Evolutionary conservation across 2,888 invertebrate genomes (phyloP).

Genomic region (Incurvaria masculella): DNA sequence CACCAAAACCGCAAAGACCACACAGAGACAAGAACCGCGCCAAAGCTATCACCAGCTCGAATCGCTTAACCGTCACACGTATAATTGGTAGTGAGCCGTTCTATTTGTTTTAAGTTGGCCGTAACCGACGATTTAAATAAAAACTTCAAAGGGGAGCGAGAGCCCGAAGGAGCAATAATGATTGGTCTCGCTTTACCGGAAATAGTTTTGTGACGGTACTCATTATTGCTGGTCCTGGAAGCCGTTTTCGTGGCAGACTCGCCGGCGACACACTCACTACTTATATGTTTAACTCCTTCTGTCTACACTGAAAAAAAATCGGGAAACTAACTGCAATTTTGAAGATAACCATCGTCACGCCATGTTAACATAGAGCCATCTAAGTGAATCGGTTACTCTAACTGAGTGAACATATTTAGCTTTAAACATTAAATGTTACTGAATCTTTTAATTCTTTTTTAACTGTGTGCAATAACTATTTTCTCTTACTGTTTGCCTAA

Average conservation of each 20-base stretch:
- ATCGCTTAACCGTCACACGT: slow-evolving; percentile 49
- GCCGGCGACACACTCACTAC: not conserved
- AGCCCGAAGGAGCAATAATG: slow-evolving; percentile 51
- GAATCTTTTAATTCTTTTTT: too few relatives aligned
- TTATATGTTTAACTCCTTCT: too few relatives aligned
- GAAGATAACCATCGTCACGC: too few relatives aligned
- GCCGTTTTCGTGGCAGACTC: slow-evolving; percentile 7
- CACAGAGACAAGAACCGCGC: slow-evolving; percentile 39
- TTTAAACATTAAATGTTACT: too few relatives aligned
- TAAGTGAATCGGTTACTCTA: too few relatives aligned
- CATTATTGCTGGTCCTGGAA: slow-evolving; percentile 46
- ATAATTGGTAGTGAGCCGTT: slow-evolving; percentile 47
- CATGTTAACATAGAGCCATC: too few relatives aligned
- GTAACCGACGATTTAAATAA: slow-evolving; percentile 50
- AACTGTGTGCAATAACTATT: too few relatives aligned
- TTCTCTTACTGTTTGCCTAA: too few relatives aligned
- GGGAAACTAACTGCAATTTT: too few relatives aligned
- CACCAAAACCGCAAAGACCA: slow-evolving; percentile 29
- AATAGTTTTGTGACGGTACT: slow-evolving; percentile 52
- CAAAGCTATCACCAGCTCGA: slow-evolving; percentile 51
- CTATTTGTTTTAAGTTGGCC: slow-evolving; percentile 55
- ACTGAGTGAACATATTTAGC: too few relatives aligned
- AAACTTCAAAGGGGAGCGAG: slow-evolving; percentile 52
- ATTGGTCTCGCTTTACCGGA: slow-evolving; percentile 53
- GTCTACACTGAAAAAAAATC: too few relatives aligned